These are phyloP conservation scores for Heliornis fulica DNA, from an alignment of 2,113 vertebrate species.

Conservation along the genomic window DNA sequence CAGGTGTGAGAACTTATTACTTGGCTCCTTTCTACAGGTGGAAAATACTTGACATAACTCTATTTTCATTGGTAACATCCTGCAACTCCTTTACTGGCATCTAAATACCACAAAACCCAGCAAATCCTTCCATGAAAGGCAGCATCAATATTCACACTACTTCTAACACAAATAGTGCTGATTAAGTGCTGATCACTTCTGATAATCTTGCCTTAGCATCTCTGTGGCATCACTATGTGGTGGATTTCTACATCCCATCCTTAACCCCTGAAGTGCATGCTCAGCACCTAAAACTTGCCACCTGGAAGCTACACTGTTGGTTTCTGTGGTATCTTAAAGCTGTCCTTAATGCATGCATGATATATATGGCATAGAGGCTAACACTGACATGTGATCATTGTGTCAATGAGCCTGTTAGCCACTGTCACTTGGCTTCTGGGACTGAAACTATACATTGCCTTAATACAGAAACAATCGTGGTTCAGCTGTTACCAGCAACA, in stretches of 20 bases:
- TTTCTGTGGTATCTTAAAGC: neutral
- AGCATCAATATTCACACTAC: neutral
- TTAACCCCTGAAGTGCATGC: neutral
- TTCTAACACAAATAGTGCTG: neutral
- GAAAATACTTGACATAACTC: neutral
- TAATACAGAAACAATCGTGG: neutral
- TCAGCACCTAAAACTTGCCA: neutral
- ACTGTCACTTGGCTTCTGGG: neutral
- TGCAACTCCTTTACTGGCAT: neutral
- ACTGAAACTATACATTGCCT: neutral
- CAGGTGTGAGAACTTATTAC: neutral
- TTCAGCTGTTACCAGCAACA: neutral
- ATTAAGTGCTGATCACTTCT: neutral
- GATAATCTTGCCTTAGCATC: neutral
- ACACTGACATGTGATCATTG: neutral
- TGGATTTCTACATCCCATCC: neutral
- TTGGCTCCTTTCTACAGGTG: neutral
- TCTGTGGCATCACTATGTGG: neutral
- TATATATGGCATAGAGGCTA: neutral
- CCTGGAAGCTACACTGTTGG: neutral
- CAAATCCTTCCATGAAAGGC: neutral
- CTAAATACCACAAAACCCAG: neutral
- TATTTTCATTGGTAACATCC: neutral
- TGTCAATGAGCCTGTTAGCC: neutral
- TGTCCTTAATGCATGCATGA: neutral